Evolutionary conservation across 2,888 invertebrate genomes (phyloP), one percentile per base, ranked within the genome.

Genomic region (Drosophila monieri): DNA sequence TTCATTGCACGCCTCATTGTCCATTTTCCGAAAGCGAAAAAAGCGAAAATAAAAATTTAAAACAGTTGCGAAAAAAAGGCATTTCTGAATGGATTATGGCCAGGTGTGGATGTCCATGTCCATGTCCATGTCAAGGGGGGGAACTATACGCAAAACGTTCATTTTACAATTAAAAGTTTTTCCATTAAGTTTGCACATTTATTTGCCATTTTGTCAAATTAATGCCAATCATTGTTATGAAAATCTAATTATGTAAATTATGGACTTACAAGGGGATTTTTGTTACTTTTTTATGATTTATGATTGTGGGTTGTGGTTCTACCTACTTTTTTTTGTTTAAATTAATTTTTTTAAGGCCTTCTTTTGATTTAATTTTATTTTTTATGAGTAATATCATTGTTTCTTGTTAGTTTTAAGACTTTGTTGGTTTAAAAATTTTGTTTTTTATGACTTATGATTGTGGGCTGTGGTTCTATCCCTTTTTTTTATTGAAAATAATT

Each of bases 1-100:
- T 39, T 52, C 14, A 23, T 39, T 52, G 39, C 18, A 15, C 41
- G 43, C 43, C 21, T 15, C 43, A 43, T 43, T 43, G 43, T 43
- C 21, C 10, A 12, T 18, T 43, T 10, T 43, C 43, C 12, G 8
- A 3, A 2, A 10, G 18, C 18, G 9, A 43, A 43, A 21, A 18
- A 18, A 5, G 9, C 10, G 4, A 23, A 21, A 21, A 21, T 12
- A 21, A 18, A 18, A 41, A 18, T 43, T 6, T 12, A 12, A 18
- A 48, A 48, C 48, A 48, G 10, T 27, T 47, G 47, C 14, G 14
- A 23, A 21, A 23, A 23, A 23, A 23, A 5, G 21, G 4, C 0
- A 23, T 41, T 41, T 41, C 27, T 52, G 39, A 41, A 52, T 41
- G 2, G 52, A 41, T 10, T 14, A 35, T 35, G 35, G 14, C 35